Evolutionary conservation across 2,797 vertebrate species (phyloP), one percentile per base, ranked within the genome.

Genomic region (Sebastolobus alascanus): DNA sequence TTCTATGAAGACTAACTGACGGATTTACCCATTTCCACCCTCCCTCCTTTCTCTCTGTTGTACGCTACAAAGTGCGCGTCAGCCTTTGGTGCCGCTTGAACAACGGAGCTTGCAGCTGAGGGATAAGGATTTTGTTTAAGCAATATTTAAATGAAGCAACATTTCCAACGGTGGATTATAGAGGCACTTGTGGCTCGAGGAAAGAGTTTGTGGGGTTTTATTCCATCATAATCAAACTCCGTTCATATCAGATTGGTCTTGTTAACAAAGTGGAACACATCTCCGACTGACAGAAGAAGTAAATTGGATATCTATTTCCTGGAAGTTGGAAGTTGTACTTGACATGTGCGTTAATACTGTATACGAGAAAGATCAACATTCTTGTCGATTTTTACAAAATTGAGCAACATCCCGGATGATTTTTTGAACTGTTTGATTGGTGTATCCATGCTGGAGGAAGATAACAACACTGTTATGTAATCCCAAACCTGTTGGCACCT

Each of bases 71-170:
- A 76, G 25, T 40, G 29, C 9, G 29, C 25, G 40, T 80, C 50
- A 67, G 77, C 64, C 14, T 82, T 52, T 65, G 68, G 52, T 73
- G 73, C 31, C 61, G 61, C 77, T 77, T 63, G 68, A 37, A 77
- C 61, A 80, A 72, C 27, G 2, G 43, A 31, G 29, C 64, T 72
- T 16, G 8, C 20, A 50, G 20, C 37, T 20, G 4, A 61, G 64
- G 60, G 60, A 5, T 75, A 37, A 52, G n/a, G 60, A 64, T 82
- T 82, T 71, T 70, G 66, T 67, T 75, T 55, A 72, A 72, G 72
- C 46, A 77, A 65, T 29, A 38, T 76, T 79, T 79, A 50, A 73
- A 72, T 35, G 52, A 82, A 79, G 37, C 80, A 77, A 60, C 16
- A 35, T 54, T 73, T 71, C 27, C 59, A 56, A n/a, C 68, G 29